Conservation (phyloP, 2,797 vertebrate species). For the Limnodromus scolopaceus region DNA sequence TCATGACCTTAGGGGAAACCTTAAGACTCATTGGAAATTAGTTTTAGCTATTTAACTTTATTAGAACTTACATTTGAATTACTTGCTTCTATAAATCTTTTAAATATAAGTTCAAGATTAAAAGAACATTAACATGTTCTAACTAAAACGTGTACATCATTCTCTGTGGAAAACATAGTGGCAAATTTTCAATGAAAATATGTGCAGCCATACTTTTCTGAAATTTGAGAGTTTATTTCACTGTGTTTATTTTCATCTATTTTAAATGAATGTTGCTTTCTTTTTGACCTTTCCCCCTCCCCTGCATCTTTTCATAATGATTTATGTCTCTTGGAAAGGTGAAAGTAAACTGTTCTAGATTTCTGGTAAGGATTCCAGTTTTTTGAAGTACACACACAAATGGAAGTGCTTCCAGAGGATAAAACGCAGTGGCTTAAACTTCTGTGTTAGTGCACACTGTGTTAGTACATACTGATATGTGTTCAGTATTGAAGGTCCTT, state of each 20-base stretch:
- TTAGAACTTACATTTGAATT: background rate
- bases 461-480: background rate
- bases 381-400: background rate
- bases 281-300: accelerated
- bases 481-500: background rate
- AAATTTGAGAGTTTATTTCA: background rate
- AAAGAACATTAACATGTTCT: background rate
- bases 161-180: background rate
- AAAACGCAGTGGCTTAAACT: background rate
- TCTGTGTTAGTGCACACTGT: background rate
- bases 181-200: background rate
- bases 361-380: background rate
- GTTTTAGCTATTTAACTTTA: background rate
- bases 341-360: background rate
- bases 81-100: background rate
- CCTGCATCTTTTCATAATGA: background rate
- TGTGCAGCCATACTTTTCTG: background rate
- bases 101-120: background rate
- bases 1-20: background rate
- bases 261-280: background rate
- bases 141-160: background rate
- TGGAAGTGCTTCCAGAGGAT: background rate
- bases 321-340: conserved; percentile 24
- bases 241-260: background rate
- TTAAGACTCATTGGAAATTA: background rate